Base-by-base conservation (phyloP, 1,140 invertebrate species). In the Drosophila tristis region DNA sequence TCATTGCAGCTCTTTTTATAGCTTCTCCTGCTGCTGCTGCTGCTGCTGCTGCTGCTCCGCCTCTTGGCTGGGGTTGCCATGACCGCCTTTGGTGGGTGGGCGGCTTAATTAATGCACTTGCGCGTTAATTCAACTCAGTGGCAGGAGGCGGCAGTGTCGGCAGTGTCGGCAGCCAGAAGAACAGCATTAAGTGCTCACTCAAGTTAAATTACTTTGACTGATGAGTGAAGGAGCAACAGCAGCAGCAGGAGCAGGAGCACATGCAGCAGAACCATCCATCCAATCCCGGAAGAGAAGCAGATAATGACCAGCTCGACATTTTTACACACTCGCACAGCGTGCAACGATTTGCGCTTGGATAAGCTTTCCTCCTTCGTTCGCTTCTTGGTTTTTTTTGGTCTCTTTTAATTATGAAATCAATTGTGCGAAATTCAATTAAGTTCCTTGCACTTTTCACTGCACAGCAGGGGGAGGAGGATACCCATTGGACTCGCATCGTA, bases 101-200 rank as follows among this genome's bases (percentile, higher is more conserved):
- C 9, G 65, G 57, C 78, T 82, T 86, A 86, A 86, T 86, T 86
- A 86, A 86, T 86, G 82, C 82, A 89, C 78, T 86, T 82, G 78
- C 51, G 74, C 79, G 82, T 87, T 87, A 82, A 86, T 78, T 65
- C 75, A 59, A 60, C 77, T 57, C 73, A 65, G 48, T 70, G 53
- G 51, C 44, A 50, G 57, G n/a, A 43, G 51, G 29, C 16, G 42
- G 54, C 42, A 4, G 23, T 25, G 23, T 1, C 13, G 64, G 31
- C 26, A 29, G 50, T 29, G 62, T 44, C 49, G 64, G 64, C 54
- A 60, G n/a, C 43, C 50, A 47, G 57, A 42, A 53, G 73, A 53
- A 29, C 66, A 67, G 72, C 74, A 78, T 87, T 86, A 81, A 86
- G 78, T 65, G 74, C 66, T 70, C 82, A 87, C 84, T 86, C 65